Evolutionary conservation across 2,113 vertebrate species (phyloP).

Genomic region (Scatophagus argus): DNA sequence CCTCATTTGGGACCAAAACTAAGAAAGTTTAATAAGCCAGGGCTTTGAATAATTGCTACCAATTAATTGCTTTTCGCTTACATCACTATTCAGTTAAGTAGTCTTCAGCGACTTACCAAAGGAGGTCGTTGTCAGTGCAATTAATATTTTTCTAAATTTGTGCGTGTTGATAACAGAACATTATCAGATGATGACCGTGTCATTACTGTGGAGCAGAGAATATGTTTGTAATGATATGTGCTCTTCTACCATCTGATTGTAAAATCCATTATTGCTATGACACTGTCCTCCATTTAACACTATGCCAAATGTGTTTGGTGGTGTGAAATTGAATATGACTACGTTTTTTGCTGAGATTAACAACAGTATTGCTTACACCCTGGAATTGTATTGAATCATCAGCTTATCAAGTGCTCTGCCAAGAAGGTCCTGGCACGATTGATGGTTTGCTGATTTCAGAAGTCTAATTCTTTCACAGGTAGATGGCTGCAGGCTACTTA

Average conservation of each 20-base stretch:
- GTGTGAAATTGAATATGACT: conserved; percentile 41
- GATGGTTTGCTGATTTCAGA: conserved; percentile 55
- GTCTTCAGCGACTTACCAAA: conserved; percentile 53
- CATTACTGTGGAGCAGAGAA: not conserved
- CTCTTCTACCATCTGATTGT: not conserved
- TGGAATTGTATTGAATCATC: conserved; percentile 43
- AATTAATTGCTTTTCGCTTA: conserved; percentile 70
- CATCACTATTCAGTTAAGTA: conserved; percentile 53
- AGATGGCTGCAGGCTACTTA: conserved; percentile 41
- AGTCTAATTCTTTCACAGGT: conserved; percentile 49
- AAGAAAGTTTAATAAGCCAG: conserved; percentile 64
- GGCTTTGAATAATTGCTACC: conserved; percentile 64
- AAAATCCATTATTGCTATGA: not conserved
- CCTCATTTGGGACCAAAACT: conserved; percentile 59
- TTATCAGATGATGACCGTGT: not conserved
- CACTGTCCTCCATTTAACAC: conserved; percentile 10
- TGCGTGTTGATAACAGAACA: conserved; percentile 20
- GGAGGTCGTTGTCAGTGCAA: conserved; percentile 41
- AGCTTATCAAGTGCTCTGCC: conserved; percentile 54
- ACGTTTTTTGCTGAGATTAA: conserved; percentile 57
- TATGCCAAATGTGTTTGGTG: conserved; percentile 23
- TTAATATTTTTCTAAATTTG: conserved; percentile 18
- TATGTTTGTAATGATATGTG: conserved; percentile 24
- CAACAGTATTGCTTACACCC: conserved; percentile 39
- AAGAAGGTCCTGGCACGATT: conserved; percentile 21